Percentiles rank a stretch among this genome's conserved stretches.
Evolutionary conservation across 2,888 invertebrate species (phyloP).

Genomic region (Drosophila diplacantha): DNA sequence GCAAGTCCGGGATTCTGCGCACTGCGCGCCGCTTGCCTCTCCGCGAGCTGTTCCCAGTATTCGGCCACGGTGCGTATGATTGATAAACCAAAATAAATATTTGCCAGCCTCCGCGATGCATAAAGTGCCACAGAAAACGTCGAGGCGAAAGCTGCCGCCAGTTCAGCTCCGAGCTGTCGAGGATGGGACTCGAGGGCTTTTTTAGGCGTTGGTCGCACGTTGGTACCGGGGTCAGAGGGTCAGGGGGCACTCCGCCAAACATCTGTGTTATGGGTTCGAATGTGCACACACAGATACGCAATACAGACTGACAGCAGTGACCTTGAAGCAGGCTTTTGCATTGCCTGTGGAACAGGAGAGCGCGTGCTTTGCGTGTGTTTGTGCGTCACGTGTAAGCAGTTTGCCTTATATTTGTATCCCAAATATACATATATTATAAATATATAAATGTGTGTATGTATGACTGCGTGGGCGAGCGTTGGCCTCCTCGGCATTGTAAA

Average conservation of each 20-base stretch:
- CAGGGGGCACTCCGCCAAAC: slow-evolving; percentile 29
- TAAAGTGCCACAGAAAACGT: slow-evolving; percentile 38
- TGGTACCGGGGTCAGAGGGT: slow-evolving; percentile 8
- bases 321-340: slow-evolving; percentile 57
- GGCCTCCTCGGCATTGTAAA: slow-evolving; percentile 34
- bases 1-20: slow-evolving; percentile 55
- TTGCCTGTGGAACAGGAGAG: slow-evolving; percentile 45
- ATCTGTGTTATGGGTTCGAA: slow-evolving; percentile 42
- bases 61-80: slow-evolving; percentile 64
- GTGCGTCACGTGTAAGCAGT: slow-evolving; percentile 39
- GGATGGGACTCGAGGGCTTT: slow-evolving; percentile 13
- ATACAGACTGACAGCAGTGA: slow-evolving; percentile 58
- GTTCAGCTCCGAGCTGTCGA: slow-evolving; percentile 1
- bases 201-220: slow-evolving; percentile 49
- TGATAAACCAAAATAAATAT: slow-evolving; percentile 72
- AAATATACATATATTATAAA: background rate
- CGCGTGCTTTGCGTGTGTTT: slow-evolving; percentile 28
- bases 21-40: slow-evolving; percentile 5
- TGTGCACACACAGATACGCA: slow-evolving; percentile 27
- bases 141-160: slow-evolving; percentile 6
- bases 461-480: slow-evolving; percentile 18
- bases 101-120: slow-evolving; percentile 65
- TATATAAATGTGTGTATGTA: slow-evolving; percentile 1
- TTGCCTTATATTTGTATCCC: slow-evolving; percentile 11
- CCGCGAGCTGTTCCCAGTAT: slow-evolving; percentile 57